Conservation (phyloP, 2,888 invertebrate genomes). For the Endotricha flammealis region DNA sequence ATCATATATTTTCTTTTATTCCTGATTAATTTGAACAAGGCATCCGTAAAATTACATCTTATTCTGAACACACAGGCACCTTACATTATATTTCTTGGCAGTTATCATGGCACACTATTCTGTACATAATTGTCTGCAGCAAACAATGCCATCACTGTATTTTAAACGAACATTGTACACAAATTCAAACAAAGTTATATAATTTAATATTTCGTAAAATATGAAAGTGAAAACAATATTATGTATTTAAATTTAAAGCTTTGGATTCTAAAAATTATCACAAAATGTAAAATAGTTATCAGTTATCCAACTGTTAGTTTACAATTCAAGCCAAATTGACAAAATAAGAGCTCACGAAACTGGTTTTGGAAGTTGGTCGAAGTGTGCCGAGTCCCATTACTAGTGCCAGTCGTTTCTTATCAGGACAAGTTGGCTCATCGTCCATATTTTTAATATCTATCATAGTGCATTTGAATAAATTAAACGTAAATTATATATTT, state of each 20-base stretch:
- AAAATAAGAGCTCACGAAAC: constrained; percentile 15
- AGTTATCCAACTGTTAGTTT: constrained; percentile 41
- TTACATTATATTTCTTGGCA: constrained; percentile 62
- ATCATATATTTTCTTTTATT: no score
- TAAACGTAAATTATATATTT: constrained; percentile 16
- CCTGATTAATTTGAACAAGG: constrained; percentile 21
- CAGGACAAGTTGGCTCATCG: constrained; percentile 9
- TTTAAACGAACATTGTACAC: constrained; percentile 8
- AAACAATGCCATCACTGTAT: constrained; percentile 24
- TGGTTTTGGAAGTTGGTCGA: not conserved
- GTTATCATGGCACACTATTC: constrained; percentile 61
- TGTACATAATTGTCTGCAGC: constrained; percentile 30
- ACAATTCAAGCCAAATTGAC: constrained; percentile 33
- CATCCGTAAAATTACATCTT: constrained; percentile 41
- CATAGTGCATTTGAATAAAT: constrained; percentile 21
- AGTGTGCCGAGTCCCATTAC: not conserved
- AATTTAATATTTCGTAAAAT: constrained; percentile 21
- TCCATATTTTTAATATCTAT: constrained; percentile 14
- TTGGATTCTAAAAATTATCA: constrained; percentile 51
- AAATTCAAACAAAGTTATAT: constrained; percentile 11
- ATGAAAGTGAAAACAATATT: constrained; percentile 35
- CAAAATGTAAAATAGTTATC: no score
- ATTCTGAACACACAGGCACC: constrained; percentile 73
- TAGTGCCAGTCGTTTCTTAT: not conserved
- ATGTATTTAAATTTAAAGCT: constrained; percentile 43